These are phyloP conservation scores for Bursaphelenchus mucronatus DNA, from an alignment of 1,140 invertebrate genomes.

Conservation along the genomic window DNA sequence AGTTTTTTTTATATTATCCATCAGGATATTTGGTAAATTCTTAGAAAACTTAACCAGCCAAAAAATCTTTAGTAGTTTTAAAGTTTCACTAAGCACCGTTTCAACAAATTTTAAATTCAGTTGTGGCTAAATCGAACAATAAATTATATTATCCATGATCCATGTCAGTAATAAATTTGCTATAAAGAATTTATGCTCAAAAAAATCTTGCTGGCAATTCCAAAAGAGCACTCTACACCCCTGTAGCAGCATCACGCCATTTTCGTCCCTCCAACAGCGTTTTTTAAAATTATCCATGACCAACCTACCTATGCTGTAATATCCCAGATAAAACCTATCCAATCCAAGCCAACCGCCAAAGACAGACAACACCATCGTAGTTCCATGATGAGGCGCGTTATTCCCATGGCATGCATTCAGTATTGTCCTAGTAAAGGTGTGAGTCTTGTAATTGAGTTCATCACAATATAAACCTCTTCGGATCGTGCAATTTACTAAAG, in stretches of 20 bases:
- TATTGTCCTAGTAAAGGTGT: constrained; percentile 17
- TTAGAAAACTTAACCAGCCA: no score
- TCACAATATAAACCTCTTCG: constrained; percentile 13
- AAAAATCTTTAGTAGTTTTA: no score
- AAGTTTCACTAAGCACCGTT: no score
- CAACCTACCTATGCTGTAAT: constrained; percentile 28
- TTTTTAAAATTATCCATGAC: background rate
- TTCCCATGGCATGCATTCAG: constrained; percentile 24
- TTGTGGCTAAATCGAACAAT: no score
- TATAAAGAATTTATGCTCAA: no score
- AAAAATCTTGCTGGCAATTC: no score
- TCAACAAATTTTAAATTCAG: no score
- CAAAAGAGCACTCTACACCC: no score
- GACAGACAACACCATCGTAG: constrained; percentile 29
- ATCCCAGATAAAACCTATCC: constrained; percentile 37
- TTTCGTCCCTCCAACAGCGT: no score
- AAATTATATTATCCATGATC: no score
- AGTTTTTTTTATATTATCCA: background rate
- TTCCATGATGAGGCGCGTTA: constrained; percentile 14
- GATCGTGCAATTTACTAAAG: constrained; percentile 16
- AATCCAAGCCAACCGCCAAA: constrained; percentile 29
- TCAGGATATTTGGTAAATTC: background rate
- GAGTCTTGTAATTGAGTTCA: constrained; percentile 15
- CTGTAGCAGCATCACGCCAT: no score
- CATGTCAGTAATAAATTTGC: no score